Conservation (phyloP, 1,140 invertebrate genomes). For the Cyclina sinensis region DNA sequence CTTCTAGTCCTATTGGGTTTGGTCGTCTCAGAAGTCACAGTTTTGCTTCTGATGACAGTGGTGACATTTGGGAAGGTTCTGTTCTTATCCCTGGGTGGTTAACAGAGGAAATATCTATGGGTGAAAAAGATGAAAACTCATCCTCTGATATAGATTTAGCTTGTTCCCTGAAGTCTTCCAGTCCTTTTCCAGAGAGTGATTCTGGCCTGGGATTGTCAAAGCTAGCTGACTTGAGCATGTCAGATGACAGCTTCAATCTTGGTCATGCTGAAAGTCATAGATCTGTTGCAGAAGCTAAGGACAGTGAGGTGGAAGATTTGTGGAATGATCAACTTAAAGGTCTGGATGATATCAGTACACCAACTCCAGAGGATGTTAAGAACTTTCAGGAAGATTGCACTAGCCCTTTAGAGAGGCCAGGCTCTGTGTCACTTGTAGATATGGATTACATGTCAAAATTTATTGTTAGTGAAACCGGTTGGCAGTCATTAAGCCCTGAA, state of each 20-base stretch:
- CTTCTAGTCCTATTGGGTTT: constrained; percentile 43
- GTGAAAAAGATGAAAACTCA: constrained; percentile 22
- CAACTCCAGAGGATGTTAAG: constrained; percentile 42
- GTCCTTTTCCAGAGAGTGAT: constrained; percentile 41
- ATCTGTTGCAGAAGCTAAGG: not conserved
- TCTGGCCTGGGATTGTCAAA: constrained; percentile 12
- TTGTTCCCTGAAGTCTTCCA: constrained; percentile 49
- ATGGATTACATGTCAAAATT: constrained; percentile 59
- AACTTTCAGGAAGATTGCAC: not conserved
- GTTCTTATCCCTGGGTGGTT: constrained; percentile 63
- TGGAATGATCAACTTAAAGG: not conserved
- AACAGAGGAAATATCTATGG: constrained; percentile 49
- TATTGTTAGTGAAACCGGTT: not conserved
- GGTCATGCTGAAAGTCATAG: not conserved
- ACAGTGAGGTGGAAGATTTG: not conserved
- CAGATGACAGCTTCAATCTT: constrained; percentile 27
- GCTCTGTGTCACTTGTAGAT: constrained; percentile 55
- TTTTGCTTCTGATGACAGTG: constrained; percentile 29
- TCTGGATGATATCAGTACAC: constrained; percentile 47
- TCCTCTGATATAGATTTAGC: constrained; percentile 4
- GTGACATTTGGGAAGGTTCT: constrained; percentile 54
- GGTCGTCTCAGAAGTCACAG: not conserved
- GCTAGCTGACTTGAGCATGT: constrained; percentile 37
- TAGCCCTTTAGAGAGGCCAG: not conserved
- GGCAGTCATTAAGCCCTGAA: constrained; percentile 44